These are phyloP conservation scores for Andrena haemorrhoa DNA, from an alignment of 2,888 invertebrate genomes.

Conservation along the genomic window DNA sequence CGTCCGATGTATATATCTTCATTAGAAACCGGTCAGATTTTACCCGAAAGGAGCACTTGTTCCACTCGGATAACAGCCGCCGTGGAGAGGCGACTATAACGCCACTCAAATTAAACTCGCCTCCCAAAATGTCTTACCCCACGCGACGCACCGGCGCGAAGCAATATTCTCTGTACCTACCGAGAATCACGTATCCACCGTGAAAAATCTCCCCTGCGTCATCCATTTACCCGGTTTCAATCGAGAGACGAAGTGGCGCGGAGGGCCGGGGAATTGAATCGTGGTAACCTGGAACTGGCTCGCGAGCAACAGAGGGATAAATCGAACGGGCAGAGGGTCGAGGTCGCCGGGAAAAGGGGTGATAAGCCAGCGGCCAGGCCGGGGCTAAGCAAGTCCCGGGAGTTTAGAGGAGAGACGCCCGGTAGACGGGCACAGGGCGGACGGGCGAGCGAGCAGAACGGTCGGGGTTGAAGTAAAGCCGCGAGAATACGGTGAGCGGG, in stretches of 20 bases:
- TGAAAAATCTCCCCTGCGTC: too few relatives aligned
- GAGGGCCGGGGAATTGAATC: conserved; percentile 35
- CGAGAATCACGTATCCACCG: too few relatives aligned
- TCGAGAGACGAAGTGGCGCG: not conserved
- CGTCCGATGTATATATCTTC: too few relatives aligned
- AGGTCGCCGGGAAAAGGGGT: conserved; percentile 67
- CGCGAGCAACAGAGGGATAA: conserved; percentile 46
- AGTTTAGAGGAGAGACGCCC: conserved; percentile 63
- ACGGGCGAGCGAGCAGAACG: conserved; percentile 34
- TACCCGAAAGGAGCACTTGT: too few relatives aligned
- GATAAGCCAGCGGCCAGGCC: conserved; percentile 55
- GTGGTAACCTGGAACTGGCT: conserved; percentile 6
- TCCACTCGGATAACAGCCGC: too few relatives aligned
- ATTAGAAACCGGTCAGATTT: too few relatives aligned
- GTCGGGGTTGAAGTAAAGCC: conserved; percentile 16
- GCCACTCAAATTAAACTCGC: too few relatives aligned
- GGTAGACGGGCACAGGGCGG: conserved; percentile 43
- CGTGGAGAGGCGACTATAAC: too few relatives aligned
- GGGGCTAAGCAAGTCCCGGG: conserved; percentile 62
- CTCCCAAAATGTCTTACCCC: too few relatives aligned
- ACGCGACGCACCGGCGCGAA: too few relatives aligned
- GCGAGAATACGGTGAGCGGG: conserved; percentile 21
- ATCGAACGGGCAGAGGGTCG: conserved; percentile 49
- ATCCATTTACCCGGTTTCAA: too few relatives aligned
- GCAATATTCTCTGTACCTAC: too few relatives aligned